A percentile compares a stretch with the other conserved stretches of the same genome.
These are phyloP conservation scores for Podarcis raffonei DNA, from an alignment of 2,113 vertebrate genomes.

Conservation along the genomic window DNA sequence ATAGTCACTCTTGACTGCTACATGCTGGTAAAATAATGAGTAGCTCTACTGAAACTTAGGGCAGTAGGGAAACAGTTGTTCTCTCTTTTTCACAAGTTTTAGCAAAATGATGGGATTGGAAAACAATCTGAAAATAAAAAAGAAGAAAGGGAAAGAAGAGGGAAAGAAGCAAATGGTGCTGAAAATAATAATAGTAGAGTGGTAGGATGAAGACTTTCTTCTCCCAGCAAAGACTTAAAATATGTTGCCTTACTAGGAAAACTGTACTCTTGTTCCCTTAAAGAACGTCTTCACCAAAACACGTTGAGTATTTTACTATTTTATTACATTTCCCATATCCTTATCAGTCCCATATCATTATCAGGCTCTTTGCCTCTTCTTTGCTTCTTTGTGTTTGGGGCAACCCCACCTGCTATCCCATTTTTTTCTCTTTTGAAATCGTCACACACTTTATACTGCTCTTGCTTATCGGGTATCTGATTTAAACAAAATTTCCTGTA, in stretches of 20 bases:
- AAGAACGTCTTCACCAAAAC: background rate
- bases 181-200: background rate
- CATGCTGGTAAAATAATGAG: conserved; percentile 31
- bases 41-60: conserved; percentile 2
- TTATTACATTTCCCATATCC: background rate
- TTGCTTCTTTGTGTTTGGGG: no score
- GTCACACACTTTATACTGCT: background rate
- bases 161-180: background rate
- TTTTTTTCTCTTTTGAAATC: background rate
- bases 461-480: background rate
- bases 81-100: background rate
- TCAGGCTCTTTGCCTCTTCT: no score
- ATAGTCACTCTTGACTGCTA: background rate
- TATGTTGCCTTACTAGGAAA: background rate
- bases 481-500: background rate
- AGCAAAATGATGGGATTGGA: background rate
- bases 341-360: no score
- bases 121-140: conserved; percentile 2
- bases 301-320: background rate
- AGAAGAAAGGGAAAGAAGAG: background rate
- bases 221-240: background rate
- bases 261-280: background rate
- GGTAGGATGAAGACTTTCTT: background rate
- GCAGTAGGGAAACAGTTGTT: background rate
- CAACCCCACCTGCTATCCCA: background rate